These are phyloP conservation scores for Monopis laevigella DNA, from an alignment of 2,888 invertebrate genomes.

Conservation along the genomic window DNA sequence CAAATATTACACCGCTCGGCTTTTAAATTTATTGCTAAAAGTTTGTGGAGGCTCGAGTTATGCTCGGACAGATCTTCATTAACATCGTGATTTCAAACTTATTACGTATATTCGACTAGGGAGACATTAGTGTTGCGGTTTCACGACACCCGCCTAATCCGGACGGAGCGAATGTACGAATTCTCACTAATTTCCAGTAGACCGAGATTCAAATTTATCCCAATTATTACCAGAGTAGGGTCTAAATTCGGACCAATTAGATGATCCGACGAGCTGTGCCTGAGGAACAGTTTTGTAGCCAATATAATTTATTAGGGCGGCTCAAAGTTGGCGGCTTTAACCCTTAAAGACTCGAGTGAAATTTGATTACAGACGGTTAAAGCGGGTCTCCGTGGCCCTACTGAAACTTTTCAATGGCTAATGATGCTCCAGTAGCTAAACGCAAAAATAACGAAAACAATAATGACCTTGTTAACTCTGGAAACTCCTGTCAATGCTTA, in stretches of 20 bases:
- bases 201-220: constrained; percentile 33
- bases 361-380: constrained; percentile 62
- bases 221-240: constrained; percentile 41
- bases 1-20: not conserved
- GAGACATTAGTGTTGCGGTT: constrained; percentile 45
- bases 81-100: constrained; percentile 47
- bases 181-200: constrained; percentile 8
- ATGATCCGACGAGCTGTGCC: constrained; percentile 65
- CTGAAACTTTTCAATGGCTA: constrained; percentile 47
- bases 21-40: constrained; percentile 6
- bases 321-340: constrained; percentile 60
- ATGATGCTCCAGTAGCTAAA: not conserved
- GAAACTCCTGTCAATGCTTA: too few species aligned
- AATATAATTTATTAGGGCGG: constrained; percentile 66
- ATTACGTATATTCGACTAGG: constrained; percentile 51
- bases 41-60: constrained; percentile 26
- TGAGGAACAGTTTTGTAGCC: constrained; percentile 64
- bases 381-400: constrained; percentile 49
- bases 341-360: constrained; percentile 64
- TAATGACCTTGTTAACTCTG: too few species aligned
- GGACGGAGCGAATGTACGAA: constrained; percentile 22
- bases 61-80: constrained; percentile 44
- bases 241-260: constrained; percentile 66
- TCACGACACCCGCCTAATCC: constrained; percentile 40
- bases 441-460: too few species aligned